Evolutionary conservation across 2,113 vertebrate genomes (phyloP).

Genomic region (Gorilla gorilla): DNA sequence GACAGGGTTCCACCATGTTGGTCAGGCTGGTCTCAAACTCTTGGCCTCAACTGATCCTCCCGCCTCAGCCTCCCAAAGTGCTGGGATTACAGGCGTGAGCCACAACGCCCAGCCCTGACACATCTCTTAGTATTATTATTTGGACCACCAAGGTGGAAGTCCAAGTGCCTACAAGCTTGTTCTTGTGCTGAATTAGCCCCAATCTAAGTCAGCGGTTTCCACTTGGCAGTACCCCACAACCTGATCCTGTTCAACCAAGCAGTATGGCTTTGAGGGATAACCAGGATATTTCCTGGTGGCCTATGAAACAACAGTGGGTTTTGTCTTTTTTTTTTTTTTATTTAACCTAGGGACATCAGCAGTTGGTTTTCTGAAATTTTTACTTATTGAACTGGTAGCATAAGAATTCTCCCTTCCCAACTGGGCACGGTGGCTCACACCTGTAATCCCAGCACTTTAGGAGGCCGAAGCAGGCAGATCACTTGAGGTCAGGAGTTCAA

Average conservation of each 20-base stretch:
- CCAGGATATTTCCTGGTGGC: neutral
- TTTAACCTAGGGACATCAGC: neutral
- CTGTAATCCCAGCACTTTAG: too few species aligned
- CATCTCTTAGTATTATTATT: neutral
- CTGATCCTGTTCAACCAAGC: neutral
- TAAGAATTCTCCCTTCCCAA: neutral
- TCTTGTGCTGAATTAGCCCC: neutral
- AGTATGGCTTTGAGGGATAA: constrained; percentile 7
- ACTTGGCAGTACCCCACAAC: neutral
- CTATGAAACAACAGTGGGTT: neutral
- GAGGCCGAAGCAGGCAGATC: too few species aligned
- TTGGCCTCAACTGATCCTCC: too few species aligned
- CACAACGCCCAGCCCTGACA: too few species aligned
- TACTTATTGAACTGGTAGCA: neutral
- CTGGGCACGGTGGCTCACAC: too few species aligned
- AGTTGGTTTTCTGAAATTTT: constrained; percentile 10
- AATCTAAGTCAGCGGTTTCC: neutral
- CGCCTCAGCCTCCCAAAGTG: too few species aligned
- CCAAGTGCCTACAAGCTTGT: neutral
- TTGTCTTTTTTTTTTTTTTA: neutral
- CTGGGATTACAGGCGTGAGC: too few species aligned
- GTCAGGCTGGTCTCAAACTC: too few species aligned
- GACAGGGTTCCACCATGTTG: too few species aligned
- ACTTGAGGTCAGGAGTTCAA: neutral
- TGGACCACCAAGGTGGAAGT: neutral